phyloP scores from a whole-genome alignment of 2,888 invertebrate genomes.

The Sepiola atlantica region DNA sequence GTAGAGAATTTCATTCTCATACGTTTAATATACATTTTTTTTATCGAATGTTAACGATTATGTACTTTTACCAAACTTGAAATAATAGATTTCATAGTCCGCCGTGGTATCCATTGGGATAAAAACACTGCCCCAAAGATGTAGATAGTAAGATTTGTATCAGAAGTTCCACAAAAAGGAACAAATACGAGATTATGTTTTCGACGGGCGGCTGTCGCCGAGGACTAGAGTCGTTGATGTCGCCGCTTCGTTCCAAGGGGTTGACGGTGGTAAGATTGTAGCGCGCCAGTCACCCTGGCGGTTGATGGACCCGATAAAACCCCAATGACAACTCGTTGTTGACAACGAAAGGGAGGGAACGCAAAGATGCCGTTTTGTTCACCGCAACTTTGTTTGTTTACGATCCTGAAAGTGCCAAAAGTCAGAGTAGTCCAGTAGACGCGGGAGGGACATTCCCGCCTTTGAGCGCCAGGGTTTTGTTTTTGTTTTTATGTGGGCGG shows the following conservation, averaged over 20 bases:
- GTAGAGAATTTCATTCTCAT: no score
- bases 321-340: not conserved
- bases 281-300: not conserved
- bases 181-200: not conserved
- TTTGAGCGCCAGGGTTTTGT: not conserved
- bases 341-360: not conserved
- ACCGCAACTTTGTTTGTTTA: not conserved
- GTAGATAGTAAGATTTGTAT: not conserved
- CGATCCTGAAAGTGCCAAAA: not conserved
- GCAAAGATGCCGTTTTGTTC: not conserved
- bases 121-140: no score
- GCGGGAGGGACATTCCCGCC: not conserved
- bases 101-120: no score
- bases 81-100: no score
- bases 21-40: no score
- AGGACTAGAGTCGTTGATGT: not conserved
- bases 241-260: not conserved
- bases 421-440: not conserved
- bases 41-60: no score
- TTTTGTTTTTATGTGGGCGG: not conserved
- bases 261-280: not conserved
- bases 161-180: not conserved
- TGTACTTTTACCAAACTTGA: no score
- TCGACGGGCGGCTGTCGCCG: not conserved
- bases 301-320: constrained; percentile 32